Conservation (phyloP, 2,888 invertebrate genomes). For the Venusia cambrica region DNA sequence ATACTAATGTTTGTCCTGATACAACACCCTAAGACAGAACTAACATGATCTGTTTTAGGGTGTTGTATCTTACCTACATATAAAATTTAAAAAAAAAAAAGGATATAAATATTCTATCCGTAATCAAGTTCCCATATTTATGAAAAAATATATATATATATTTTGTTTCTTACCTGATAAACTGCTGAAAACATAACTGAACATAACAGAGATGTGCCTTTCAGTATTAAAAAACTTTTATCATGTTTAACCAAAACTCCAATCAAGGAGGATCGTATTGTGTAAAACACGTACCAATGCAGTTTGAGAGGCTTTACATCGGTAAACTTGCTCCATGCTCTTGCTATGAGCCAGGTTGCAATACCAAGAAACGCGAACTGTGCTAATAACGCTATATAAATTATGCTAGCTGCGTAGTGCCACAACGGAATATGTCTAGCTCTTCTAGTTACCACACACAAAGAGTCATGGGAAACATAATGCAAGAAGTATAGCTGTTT, state of each 20-base stretch:
- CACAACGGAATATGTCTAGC: conserved; percentile 42
- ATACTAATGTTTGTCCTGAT: too few species aligned
- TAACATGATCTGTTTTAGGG: too few species aligned
- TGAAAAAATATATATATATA: too few species aligned
- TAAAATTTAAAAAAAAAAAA: too few species aligned
- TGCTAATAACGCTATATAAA: conserved; percentile 27
- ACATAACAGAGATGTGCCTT: conserved; percentile 36
- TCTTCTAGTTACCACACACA: conserved; percentile 42
- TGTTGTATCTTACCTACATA: too few species aligned
- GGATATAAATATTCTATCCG: too few species aligned
- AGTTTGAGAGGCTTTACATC: conserved; percentile 17
- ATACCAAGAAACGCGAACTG: conserved; percentile 23
- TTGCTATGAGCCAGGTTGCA: conserved; percentile 37
- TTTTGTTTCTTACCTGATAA: conserved; percentile 49
- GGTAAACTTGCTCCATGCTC: conserved; percentile 20
- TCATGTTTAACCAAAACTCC: conserved; percentile 38
- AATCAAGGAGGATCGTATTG: conserved; percentile 34
- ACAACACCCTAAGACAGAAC: too few species aligned
- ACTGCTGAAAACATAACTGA: conserved; percentile 42
- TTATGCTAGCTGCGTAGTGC: conserved; percentile 35
- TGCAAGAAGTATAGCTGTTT: conserved; percentile 41
- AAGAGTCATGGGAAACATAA: conserved; percentile 37
- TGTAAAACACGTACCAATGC: conserved; percentile 30
- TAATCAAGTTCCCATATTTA: too few species aligned
- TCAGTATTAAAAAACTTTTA: conserved; percentile 33